phyloP scores from a whole-genome alignment of 2,113 vertebrate species.

The Triplophysa tibetana region DNA sequence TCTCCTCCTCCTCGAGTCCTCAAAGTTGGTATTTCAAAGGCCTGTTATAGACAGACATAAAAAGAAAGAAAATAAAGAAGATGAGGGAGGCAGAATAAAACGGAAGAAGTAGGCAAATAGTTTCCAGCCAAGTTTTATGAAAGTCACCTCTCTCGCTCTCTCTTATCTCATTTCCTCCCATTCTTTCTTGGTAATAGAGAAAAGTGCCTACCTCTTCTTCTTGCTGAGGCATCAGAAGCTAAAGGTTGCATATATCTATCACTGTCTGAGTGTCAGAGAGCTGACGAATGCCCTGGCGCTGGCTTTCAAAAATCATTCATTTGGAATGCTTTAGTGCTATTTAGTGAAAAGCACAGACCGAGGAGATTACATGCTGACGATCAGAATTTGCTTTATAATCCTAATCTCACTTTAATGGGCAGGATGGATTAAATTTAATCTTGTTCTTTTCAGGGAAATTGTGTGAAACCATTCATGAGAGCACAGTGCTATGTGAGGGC shows the following conservation, averaged over 20 bases:
- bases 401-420: neutral
- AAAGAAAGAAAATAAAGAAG: neutral
- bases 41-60: neutral
- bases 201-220: constrained; percentile 24
- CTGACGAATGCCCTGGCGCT: neutral
- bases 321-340: constrained; percentile 1
- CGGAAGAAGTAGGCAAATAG: neutral
- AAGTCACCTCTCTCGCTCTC: constrained; percentile 3
- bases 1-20: neutral
- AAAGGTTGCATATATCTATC: constrained; percentile 43
- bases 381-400: constrained; percentile 28
- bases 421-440: constrained; percentile 11
- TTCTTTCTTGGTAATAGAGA: constrained; percentile 30
- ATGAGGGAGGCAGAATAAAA: neutral
- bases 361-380: constrained; percentile 28
- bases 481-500: neutral
- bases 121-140: neutral
- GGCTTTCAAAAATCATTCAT: constrained; percentile 9
- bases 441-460: constrained; percentile 5
- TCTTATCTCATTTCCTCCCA: neutral
- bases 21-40: constrained; percentile 2
- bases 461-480: constrained; percentile 5
- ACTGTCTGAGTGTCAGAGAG: constrained; percentile 10
- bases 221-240: constrained; percentile 25
- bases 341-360: neutral